Conservation (phyloP, 2,888 invertebrate species). For the Carterocephalus palaemon region DNA sequence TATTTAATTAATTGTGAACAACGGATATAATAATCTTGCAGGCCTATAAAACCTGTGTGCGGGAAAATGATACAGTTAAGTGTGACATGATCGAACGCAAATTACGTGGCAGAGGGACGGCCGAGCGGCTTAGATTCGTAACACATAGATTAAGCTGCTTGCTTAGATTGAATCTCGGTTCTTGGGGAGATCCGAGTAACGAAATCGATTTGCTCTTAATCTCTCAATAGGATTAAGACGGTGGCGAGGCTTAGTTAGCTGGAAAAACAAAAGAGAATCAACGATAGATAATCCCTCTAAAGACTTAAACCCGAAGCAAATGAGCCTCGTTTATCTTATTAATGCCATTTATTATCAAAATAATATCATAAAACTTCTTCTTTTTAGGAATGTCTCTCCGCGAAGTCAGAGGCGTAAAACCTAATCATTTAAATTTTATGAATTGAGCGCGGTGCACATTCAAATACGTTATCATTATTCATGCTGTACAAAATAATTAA, state of each 20-base stretch:
- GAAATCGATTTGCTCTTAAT: conserved; percentile 60
- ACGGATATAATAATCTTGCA: too few relatives aligned
- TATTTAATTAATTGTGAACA: background rate
- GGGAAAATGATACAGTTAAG: background rate
- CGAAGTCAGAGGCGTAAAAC: conserved; percentile 9
- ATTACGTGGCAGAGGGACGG: conserved; percentile 56
- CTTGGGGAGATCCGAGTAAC: conserved; percentile 45
- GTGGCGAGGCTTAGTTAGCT: conserved; percentile 41
- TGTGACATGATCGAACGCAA: conserved; percentile 40
- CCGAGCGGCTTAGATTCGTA: conserved; percentile 46
- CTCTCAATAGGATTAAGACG: conserved; percentile 47
- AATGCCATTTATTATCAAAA: conserved; percentile 31
- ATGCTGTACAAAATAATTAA: conserved; percentile 12
- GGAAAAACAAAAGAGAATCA: conserved; percentile 52
- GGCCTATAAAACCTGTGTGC: too few relatives aligned
- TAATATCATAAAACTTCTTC: conserved; percentile 18
- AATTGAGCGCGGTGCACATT: conserved; percentile 5
- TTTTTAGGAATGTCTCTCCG: conserved; percentile 6
- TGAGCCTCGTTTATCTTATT: conserved; percentile 34
- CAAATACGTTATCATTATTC: conserved; percentile 4
- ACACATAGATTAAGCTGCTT: conserved; percentile 49
- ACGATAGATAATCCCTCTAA: conserved; percentile 36
- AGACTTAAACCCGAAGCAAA: conserved; percentile 35
- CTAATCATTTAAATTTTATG: conserved; percentile 10
- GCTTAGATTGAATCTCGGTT: conserved; percentile 50